Conservation (phyloP, 2,113 vertebrate species). For the Xenus cinereus region DNA sequence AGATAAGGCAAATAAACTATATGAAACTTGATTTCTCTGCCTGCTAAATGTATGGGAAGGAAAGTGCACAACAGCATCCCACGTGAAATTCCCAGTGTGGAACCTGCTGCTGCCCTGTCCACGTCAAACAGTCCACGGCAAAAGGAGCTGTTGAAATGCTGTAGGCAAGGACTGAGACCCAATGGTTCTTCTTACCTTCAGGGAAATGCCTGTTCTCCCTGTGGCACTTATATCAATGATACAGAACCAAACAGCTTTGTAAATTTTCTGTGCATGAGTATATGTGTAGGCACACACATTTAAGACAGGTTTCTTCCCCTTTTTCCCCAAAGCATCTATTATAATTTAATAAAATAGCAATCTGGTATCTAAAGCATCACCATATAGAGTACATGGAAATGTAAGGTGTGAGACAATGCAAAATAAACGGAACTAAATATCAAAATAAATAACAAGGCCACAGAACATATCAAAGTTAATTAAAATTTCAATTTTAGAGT, state of each 20-base stretch:
- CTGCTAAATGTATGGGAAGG: background rate
- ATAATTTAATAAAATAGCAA: background rate
- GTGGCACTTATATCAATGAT: background rate
- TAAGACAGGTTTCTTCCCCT: background rate
- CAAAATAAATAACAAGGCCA: background rate
- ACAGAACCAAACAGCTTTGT: background rate
- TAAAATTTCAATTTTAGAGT: background rate
- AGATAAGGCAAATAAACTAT: background rate
- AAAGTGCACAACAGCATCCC: background rate
- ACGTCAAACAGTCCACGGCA: background rate
- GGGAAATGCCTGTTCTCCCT: background rate
- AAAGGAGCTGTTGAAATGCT: background rate
- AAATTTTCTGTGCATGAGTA: background rate
- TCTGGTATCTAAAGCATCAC: background rate
- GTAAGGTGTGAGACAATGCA: background rate
- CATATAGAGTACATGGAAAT: background rate
- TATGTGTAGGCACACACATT: background rate
- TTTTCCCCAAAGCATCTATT: background rate
- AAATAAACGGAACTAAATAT: background rate
- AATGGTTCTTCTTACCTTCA: background rate
- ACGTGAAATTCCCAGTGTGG: accelerated
- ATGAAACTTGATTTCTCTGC: background rate
- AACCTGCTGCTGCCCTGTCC: background rate
- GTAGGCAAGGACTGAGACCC: background rate
- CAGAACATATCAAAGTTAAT: background rate